Base-by-base conservation (phyloP, 2,888 invertebrate species). In the Eumerus sabulonum region DNA sequence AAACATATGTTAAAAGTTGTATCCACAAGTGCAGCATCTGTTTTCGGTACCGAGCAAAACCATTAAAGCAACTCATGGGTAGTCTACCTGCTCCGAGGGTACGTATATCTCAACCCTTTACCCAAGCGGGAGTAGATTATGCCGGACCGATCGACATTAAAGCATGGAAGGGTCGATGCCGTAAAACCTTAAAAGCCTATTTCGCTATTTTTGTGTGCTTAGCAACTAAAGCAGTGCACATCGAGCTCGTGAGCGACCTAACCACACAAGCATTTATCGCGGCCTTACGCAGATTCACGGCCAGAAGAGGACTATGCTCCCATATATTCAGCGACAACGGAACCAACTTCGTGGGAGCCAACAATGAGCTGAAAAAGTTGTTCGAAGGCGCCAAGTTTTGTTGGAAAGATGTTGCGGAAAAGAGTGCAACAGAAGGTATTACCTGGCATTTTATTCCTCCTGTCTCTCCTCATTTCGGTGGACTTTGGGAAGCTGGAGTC, bases 291-390 rank as follows among this genome's bases (percentile, higher is more conserved):
- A 60, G 86, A 5, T 85, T 86, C 35, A 63, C 77, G 0, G 35
- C 83, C 1, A 63, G 85, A 11, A 74, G 85, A 38, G 86, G 85
- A 9, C 18, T 82, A 2, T 83, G 82, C 12, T 42, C 53, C 1
- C 48, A 82, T 5, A 54, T 86, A 0, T 84, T 82, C 62, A 82
- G 82, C 53, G 86, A 86, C 47, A 82, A 83, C 56, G 86, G 85
- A 1, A 84, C 84, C 0, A 86, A 84, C 38, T 85, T 86, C 50
- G 60, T 83, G 2, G 86, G 86, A 5, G 85, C 86, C 0, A 60
- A 81, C 5, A 72, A 16, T 17, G 40, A 53, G 12, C 36, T 72
- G 27, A 1, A 53, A 36, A 42, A 48, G 13, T 11, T 47, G 7
- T 38, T 68, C 13, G 42, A 38, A n/a, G 50, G 16, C 17, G 54